Base-by-base conservation (phyloP, 1,140 invertebrate species). In the Potamilus streckersoni region DNA sequence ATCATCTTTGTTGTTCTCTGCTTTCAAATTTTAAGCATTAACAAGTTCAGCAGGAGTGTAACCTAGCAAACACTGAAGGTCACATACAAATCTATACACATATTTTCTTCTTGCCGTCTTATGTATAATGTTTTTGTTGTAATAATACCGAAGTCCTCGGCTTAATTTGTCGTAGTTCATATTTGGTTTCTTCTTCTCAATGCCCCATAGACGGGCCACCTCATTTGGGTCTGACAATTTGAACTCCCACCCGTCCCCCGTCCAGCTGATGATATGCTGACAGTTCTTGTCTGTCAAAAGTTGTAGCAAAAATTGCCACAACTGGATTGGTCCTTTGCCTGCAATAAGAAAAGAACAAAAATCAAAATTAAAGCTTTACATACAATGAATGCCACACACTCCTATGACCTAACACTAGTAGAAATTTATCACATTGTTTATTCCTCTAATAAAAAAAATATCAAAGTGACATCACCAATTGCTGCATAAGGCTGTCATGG, bases 81-180 rank as follows among this genome's bases (percentile, higher is more conserved):
- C 97, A 91, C 97, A 99, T 31, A 98, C 97, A 91, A 99, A 98
- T 85, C 96, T 94, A 91, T 99, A 99, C 65, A 99, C 97, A 89
- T 98, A 99, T 88, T 97, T 95, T 88, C 99, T 99, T 79, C 97
- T 97, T 20, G 88, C 87, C n/a, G 88, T 90, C 89, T 99, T 99
- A 90, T 99, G 97, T 82, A 99, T 99, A 83, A 99, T 99, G 90
- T 99, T 99, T 89, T 99, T 99, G 91, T 99, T 97, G 86, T 99
- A 99, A 88, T 99, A 99, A 89, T 99, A 99, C 64, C 98, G 95
- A 31, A 99, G 92, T 38, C 97, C 97, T 38, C 97, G 94, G 78
- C 96, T 97, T 74, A 99, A 91, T 87, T 99, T 99, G 91, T 99
- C 97, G 88, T 99, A 99, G 90, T 99, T 99, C 97, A 99, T 99